phyloP scores from a whole-genome alignment of 2,888 invertebrate species.

The Tricholauxania praeusta region DNA sequence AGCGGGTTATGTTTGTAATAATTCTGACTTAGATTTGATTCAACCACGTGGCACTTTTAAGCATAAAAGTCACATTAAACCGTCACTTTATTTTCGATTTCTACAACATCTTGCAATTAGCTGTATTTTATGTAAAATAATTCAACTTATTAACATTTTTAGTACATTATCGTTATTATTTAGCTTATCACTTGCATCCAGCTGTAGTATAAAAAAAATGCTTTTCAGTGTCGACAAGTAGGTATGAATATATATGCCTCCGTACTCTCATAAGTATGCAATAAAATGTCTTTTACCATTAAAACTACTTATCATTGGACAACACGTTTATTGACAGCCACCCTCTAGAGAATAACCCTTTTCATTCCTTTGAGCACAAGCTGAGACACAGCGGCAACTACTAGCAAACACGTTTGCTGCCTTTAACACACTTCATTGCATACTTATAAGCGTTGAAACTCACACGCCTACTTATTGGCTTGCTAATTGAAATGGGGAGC shows the following conservation, averaged over 20 bases:
- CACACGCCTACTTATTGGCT: slow-evolving; percentile 56
- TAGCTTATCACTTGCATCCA: background rate
- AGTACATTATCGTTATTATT: background rate
- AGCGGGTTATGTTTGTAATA: background rate
- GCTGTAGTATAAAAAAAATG: background rate
- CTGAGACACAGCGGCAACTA: background rate
- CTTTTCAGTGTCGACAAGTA: background rate
- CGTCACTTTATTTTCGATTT: background rate
- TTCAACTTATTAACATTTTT: background rate
- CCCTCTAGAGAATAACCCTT: slow-evolving; percentile 21
- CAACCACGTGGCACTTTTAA: background rate
- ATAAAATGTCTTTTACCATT: slow-evolving; percentile 22
- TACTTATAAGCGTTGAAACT: slow-evolving; percentile 53
- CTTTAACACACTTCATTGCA: slow-evolving; percentile 39
- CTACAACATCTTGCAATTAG: slow-evolving; percentile 26
- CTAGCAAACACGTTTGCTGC: slow-evolving; percentile 7
- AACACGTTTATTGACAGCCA: slow-evolving; percentile 20
- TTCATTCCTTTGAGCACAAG: background rate
- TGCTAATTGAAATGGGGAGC: slow-evolving; percentile 56
- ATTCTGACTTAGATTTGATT: background rate
- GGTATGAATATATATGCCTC: no score
- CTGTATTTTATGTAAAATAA: background rate
- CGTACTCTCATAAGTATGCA: slow-evolving; percentile 35
- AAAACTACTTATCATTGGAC: slow-evolving; percentile 22
- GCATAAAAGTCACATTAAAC: background rate